Percentiles rank a stretch among this genome's conserved stretches.
Conservation (phyloP, 35 echinoderm and acorn worm species). For the Heliocidaris tuberculata region DNA sequence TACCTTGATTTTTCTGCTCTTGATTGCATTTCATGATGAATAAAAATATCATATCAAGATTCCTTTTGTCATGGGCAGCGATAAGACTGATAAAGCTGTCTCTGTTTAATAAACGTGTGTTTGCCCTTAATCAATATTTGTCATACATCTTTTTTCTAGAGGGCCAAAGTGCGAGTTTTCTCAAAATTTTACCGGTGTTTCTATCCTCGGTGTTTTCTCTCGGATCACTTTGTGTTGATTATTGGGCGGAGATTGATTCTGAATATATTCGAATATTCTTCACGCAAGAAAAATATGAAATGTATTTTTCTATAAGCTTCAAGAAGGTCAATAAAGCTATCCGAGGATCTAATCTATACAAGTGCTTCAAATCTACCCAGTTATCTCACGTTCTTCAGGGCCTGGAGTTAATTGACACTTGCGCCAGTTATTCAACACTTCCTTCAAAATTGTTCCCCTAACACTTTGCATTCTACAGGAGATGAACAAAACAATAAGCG, state of each 20-base stretch:
- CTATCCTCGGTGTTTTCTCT: background rate
- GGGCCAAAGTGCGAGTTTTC: slow-evolving; percentile 7
- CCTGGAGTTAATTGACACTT: background rate
- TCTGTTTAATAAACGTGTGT: slow-evolving; percentile 40
- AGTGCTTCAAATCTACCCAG: background rate
- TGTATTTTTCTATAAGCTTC: background rate
- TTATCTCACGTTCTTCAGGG: background rate
- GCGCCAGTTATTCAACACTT: too few relatives aligned
- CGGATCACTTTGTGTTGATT: background rate
- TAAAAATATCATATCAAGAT: slow-evolving; percentile 41
- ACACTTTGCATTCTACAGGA: too few relatives aligned
- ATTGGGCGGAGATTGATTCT: background rate
- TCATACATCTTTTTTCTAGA: background rate
- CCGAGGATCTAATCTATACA: background rate
- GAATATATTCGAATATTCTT: background rate
- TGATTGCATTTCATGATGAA: slow-evolving; percentile 44
- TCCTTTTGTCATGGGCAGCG: slow-evolving; percentile 25
- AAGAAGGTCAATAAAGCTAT: slow-evolving; percentile 1
- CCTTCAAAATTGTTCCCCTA: too few relatives aligned
- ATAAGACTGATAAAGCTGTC: slow-evolving; percentile 37
- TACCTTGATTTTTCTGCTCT: slow-evolving; percentile 19
- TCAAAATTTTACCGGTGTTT: background rate
- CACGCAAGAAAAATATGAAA: background rate
- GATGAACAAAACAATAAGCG: too few relatives aligned
- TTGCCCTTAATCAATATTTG: slow-evolving; percentile 13